phyloP scores from a whole-genome alignment of 2,797 vertebrate genomes.

The Parauchenoglanis punctatus region DNA sequence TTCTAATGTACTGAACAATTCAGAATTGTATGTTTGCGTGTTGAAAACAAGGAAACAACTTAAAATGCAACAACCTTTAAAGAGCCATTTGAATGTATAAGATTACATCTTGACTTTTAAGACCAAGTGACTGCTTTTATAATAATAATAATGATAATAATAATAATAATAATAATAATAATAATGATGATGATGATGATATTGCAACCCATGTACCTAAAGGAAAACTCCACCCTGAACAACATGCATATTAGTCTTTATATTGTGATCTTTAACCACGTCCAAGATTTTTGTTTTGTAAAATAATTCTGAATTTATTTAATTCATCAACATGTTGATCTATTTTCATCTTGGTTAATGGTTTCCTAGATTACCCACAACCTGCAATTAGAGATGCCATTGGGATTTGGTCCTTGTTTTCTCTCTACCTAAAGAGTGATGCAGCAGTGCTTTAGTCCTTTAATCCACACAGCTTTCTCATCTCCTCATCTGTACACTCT shows the following conservation, averaged over 20 bases:
- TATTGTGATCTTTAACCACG: not conserved
- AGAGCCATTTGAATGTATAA: not conserved
- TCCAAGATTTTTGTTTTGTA: not conserved
- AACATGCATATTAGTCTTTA: not conserved
- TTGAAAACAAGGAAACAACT: not conserved
- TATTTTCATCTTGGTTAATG: not conserved
- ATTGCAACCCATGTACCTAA: not conserved
- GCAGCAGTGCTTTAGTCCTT: not conserved
- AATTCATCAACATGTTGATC: not conserved
- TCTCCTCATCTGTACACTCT: not conserved
- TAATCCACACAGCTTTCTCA: not conserved
- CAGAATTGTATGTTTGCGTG: not conserved
- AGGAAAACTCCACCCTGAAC: not conserved
- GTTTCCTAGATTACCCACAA: not conserved
- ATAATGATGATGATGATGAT: not conserved
- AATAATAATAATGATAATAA: not conserved
- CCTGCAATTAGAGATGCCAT: not conserved
- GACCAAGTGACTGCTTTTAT: not conserved
- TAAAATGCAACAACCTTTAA: not conserved
- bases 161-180: not conserved
- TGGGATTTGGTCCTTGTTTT: not conserved
- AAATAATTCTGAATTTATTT: not conserved
- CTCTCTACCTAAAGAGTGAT: not conserved
- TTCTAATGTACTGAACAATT: not conserved
- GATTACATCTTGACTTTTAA: not conserved